These are phyloP conservation scores for Oscheius sp. DNA, from an alignment of 2,888 invertebrate species.

Conservation along the genomic window DNA sequence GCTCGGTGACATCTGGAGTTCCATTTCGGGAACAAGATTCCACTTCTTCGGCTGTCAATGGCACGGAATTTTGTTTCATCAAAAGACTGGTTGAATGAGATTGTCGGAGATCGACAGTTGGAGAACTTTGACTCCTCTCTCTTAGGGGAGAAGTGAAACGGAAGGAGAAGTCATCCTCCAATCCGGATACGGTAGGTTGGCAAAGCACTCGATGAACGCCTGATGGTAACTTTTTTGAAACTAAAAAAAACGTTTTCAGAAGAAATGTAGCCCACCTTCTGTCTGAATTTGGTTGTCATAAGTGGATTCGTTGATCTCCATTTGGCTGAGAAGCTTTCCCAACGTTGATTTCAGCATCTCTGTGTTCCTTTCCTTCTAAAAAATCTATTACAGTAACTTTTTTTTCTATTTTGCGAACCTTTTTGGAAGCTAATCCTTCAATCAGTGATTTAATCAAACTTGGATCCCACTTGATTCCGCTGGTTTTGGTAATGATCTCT, in stretches of 20 bases:
- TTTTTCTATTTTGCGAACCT: background rate
- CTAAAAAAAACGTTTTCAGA: background rate
- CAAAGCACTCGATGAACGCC: constrained; percentile 41
- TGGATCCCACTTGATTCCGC: background rate
- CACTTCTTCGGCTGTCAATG: constrained; percentile 37
- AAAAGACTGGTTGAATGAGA: too few relatives aligned
- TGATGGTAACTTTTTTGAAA: constrained; percentile 27
- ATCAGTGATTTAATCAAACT: background rate
- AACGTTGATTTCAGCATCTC: background rate
- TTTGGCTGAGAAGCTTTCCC: background rate
- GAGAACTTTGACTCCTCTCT: constrained; percentile 42
- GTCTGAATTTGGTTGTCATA: constrained; percentile 10
- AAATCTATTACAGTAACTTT: background rate
- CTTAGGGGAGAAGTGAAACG: constrained; percentile 38
- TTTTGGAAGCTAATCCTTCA: background rate
- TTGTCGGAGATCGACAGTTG: constrained; percentile 27
- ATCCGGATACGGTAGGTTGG: constrained; percentile 31
- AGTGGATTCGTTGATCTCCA: constrained; percentile 1
- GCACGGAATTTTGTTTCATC: constrained; percentile 42
- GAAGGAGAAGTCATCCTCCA: constrained; percentile 51
- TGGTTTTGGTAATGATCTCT: constrained; percentile 13
- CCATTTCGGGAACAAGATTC: constrained; percentile 42
- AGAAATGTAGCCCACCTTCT: background rate
- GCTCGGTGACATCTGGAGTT: constrained; percentile 41
- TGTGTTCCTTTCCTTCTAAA: constrained; percentile 8